Evolutionary conservation across 2,113 vertebrate species (phyloP), one percentile per base, ranked within the genome.

Genomic region (Chionis minor): DNA sequence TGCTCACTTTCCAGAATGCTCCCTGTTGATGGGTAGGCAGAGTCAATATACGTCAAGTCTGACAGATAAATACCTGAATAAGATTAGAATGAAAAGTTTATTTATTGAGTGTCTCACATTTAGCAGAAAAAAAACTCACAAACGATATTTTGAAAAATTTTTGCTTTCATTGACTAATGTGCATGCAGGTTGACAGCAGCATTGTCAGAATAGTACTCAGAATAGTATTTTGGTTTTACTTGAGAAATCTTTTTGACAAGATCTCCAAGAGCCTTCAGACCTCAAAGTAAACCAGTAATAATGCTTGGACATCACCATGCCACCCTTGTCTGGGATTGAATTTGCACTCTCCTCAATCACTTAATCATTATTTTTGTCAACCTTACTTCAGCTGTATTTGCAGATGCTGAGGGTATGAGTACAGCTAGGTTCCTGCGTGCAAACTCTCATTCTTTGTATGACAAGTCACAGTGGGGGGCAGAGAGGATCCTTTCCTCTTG

Each of bases 1-100:
- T 99, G 99, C 92, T 99, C 99, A 23, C 98, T 99, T 98, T 99
- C 99, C 98, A 99, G 98, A 97, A 99, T 99, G 98, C 99, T 99
- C 71, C 99, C 99, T 2, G 99, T 99, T 89, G 99, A 99, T 47
- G 99, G 99, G 96, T 99, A 99, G 22, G 99, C 99, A 4, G 99
- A 99, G 96, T 99, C 99, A 80, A 99, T 99, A 72, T 99, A 99
- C 0, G 99, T 99, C 98, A 99, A 98, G 89, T 99, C 99, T 33
- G 99, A 99, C 92, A 99, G 98, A 98, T 99, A 99, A 98, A 99
- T 99, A 97, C 99, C 99, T 99, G 97, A 80, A 98, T 69, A 51
- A 97, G 87, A 96, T 58, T 21, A 93, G 24, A 93, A 92, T 44
- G 9, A 86, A 42, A 59, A 59, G 35, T 79, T 93, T 66, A 65